Percentiles rank a stretch among this genome's conserved stretches.
phyloP scores from a whole-genome alignment of 2,113 vertebrate species.

The Ceyx cyanopectus region DNA sequence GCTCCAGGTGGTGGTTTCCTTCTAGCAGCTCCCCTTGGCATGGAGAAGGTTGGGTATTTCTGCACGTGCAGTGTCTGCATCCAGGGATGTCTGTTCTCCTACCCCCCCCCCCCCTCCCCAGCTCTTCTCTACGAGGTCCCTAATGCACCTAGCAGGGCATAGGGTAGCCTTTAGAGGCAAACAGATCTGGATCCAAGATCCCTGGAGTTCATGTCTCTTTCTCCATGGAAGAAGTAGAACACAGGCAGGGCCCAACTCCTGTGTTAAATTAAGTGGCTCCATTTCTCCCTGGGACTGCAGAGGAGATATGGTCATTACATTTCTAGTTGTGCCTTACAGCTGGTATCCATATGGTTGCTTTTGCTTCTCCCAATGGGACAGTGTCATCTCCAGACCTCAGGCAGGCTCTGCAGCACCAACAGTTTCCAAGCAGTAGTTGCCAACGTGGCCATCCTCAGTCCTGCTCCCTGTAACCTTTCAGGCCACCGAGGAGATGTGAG shows the following conservation, averaged over 20 bases:
- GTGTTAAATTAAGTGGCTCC: neutral
- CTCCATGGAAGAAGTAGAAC: neutral
- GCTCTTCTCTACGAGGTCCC: neutral
- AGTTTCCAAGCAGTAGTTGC: neutral
- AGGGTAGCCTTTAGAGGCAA: neutral
- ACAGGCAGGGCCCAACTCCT: neutral
- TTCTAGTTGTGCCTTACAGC: neutral
- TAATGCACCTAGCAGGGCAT: neutral
- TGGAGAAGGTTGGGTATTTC: neutral
- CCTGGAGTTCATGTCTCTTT: neutral
- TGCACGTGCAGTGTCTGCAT: neutral
- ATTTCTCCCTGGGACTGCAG: neutral
- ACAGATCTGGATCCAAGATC: neutral
- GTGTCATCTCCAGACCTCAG: accelerated
- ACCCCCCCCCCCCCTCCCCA: neutral
- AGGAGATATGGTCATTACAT: neutral
- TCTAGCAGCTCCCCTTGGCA: neutral
- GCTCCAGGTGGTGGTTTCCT: neutral
- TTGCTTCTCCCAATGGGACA: neutral
- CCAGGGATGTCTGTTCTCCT: neutral
- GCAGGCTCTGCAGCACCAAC: neutral
- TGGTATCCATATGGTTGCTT: neutral
- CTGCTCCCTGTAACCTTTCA: neutral
- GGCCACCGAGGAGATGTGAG: neutral
- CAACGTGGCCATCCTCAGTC: neutral